These are phyloP conservation scores for Hirtodrosophila trivittata DNA, from an alignment of 2,888 invertebrate genomes.

Conservation along the genomic window DNA sequence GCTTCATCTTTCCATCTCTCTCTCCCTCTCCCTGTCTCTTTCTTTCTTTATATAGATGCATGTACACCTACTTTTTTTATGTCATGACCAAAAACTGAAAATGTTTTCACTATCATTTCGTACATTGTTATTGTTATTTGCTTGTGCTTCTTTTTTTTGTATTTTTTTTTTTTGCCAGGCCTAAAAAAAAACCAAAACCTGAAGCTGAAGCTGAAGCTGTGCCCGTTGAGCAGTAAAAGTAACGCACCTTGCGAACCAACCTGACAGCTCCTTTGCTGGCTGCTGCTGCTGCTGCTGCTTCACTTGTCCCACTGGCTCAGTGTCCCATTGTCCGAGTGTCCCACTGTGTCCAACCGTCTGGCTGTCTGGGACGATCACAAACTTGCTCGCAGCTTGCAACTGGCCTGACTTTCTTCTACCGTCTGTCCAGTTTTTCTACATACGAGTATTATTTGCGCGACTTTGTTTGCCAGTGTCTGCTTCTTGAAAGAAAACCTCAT, in stretches of 20 bases:
- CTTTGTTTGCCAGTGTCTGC: constrained; percentile 61
- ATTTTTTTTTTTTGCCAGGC: constrained; percentile 34
- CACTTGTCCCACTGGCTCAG: constrained; percentile 26
- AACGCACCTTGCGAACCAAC: constrained; percentile 67
- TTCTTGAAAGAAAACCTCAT: constrained; percentile 34
- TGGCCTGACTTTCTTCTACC: constrained; percentile 67
- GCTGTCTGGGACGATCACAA: constrained; percentile 49
- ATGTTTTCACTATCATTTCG: constrained; percentile 76
- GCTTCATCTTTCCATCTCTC: constrained; percentile 35
- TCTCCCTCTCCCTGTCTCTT: constrained; percentile 16
- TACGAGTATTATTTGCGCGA: constrained; percentile 53
- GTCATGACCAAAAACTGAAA: constrained; percentile 72
- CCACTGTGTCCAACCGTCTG: constrained; percentile 15
- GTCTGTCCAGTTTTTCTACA: constrained; percentile 74
- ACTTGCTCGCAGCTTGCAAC: constrained; percentile 54
- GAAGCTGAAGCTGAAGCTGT: constrained; percentile 19
- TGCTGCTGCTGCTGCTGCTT: constrained; percentile 4
- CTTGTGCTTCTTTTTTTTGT: constrained; percentile 32
- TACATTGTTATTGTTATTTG: constrained; percentile 66
- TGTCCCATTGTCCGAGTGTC: constrained; percentile 19
- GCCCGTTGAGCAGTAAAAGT: constrained; percentile 64
- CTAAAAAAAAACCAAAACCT: constrained; percentile 20
- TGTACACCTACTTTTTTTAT: constrained; percentile 46
- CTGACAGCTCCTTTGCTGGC: constrained; percentile 59
- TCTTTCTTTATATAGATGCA: constrained; percentile 24